phyloP scores from a whole-genome alignment of 2,797 vertebrate genomes.

The Ctenopoma multispine region DNA sequence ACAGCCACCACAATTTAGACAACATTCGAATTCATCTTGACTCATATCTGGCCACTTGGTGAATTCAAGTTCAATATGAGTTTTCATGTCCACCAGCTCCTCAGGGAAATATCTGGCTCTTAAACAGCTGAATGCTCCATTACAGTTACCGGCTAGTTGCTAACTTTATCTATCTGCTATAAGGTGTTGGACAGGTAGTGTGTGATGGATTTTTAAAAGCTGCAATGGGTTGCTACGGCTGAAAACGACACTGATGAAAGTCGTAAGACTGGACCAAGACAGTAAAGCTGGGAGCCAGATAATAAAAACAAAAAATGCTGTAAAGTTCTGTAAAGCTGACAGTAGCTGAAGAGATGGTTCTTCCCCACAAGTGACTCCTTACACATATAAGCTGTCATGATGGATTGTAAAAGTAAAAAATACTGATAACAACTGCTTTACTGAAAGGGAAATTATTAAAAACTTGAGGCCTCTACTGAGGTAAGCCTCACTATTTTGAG shows the following conservation, averaged over 20 bases:
- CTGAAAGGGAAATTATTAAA: not conserved
- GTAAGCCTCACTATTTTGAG: conserved; percentile 18
- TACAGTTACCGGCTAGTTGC: not conserved
- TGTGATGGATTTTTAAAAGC: not conserved
- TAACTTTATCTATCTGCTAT: not conserved
- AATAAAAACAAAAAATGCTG: not conserved
- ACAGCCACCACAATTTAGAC: no score
- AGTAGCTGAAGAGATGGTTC: not conserved
- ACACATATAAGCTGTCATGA: not conserved
- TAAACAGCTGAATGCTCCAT: not conserved
- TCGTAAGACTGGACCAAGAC: not conserved
- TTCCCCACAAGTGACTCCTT: not conserved
- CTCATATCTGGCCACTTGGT: not conserved
- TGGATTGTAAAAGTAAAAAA: not conserved
- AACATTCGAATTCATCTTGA: not conserved
- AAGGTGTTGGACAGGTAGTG: not conserved
- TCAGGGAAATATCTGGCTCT: not conserved
- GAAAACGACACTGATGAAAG: not conserved
- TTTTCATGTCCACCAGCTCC: not conserved
- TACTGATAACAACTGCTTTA: not conserved
- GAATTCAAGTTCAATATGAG: not conserved
- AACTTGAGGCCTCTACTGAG: not conserved
- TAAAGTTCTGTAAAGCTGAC: not conserved
- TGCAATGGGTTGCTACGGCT: not conserved
- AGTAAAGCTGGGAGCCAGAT: not conserved